Evolutionary conservation across 1,140 invertebrate species (phyloP), one percentile per base, ranked within the genome.

Genomic region (Leptonema lineaticorne): DNA sequence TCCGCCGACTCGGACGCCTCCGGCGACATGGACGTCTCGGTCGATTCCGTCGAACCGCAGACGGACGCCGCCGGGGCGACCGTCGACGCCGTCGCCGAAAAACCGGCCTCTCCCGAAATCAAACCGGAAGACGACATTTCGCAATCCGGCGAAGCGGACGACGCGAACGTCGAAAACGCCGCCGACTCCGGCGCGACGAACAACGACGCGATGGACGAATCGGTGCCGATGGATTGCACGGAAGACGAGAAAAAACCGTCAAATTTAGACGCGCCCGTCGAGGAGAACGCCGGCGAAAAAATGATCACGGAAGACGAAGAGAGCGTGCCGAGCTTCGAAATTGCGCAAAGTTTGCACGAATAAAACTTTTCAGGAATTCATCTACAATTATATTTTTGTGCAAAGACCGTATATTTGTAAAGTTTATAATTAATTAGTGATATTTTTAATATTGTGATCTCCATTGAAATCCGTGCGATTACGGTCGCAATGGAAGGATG

Each of bases 241-340:
- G 57, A 59, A 14, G 22, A 59, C 18, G 24, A 57, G 28, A 26
- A 26, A 26, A 16, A 33, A 18, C 27, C 1, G 9, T 33, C 53
- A 59, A 37, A 9, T 37, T 29, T 16, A 4, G 57, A n/a, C 11
- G 29, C 2, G 20, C 24, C 53, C 27, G 24, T 3, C 4, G 26
- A 27, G 20, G 58, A 60, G 1, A 33, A 41, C n/a, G 7, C 9
- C 1, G 59, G 46, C 20, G 59, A 62, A 62, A 53, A 53, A 53
- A 53, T 53, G 24, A 26, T 53, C 7, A 53, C 50, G 2, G 50
- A 53, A 24, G 50, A 53, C 11, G 37, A 45, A 4, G 37, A n/a
- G 30, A 18, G 16, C 18, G 16, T 9, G 4, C 11, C 53, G 20
- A 26, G 28, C 24, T n/a, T 29, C 11, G 48, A 53, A 22, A 14